Evolutionary conservation across 2,113 vertebrate genomes (phyloP).

Genomic region (Artemisiospiza belli): DNA sequence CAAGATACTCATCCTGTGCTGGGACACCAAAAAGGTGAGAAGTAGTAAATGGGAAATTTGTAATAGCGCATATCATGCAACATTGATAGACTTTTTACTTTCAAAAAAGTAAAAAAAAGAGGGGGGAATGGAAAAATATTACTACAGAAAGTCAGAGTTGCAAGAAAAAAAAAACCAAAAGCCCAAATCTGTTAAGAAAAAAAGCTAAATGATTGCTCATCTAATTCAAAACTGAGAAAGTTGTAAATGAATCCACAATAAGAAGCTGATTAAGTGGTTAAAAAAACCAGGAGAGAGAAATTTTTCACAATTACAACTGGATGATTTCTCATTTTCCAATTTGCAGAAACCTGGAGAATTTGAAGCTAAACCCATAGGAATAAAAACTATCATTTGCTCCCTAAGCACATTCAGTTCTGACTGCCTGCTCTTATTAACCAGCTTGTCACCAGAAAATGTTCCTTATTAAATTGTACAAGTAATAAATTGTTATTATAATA

Average conservation of each 20-base stretch:
- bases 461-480: conserved; percentile 43
- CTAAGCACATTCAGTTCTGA: conserved; percentile 13
- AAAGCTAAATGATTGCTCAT: background rate
- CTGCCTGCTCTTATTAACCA: conserved; percentile 52
- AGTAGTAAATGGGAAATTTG: background rate
- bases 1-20: conserved; percentile 15
- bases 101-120: background rate
- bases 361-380: conserved; percentile 20
- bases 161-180: background rate
- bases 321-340: conserved; percentile 8
- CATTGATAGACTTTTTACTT: background rate
- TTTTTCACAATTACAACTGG: background rate
- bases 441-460: conserved; percentile 24
- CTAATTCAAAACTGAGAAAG: background rate
- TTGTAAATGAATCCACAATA: background rate
- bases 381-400: conserved; percentile 10
- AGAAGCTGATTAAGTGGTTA: background rate
- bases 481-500: conserved; percentile 37
- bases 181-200: background rate
- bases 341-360: background rate
- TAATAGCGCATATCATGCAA: background rate
- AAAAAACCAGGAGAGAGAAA: background rate
- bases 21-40: background rate
- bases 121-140: background rate
- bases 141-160: background rate